Conservation (phyloP, 1,140 invertebrate genomes). For the Aphelenchoides fujianensis region DNA sequence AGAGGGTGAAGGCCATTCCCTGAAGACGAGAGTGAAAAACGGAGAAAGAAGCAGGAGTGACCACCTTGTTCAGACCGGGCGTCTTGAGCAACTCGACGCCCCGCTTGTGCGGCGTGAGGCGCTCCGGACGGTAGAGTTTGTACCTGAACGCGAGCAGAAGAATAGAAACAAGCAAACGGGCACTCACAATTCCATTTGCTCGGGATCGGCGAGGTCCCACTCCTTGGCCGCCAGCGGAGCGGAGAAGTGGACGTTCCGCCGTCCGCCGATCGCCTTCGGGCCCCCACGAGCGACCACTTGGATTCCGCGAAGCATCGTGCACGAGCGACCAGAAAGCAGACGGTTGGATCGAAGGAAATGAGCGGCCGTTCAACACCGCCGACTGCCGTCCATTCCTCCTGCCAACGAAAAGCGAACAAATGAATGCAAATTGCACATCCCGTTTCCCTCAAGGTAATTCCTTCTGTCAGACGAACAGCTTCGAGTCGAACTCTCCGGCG, state of each 20-base stretch:
- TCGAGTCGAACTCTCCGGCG: too few species aligned
- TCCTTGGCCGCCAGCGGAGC: not conserved
- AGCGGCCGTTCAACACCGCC: too few species aligned
- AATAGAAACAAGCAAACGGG: too few species aligned
- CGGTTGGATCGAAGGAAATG: not conserved
- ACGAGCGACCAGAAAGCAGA: not conserved
- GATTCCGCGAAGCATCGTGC: not conserved
- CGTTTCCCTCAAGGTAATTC: not conserved
- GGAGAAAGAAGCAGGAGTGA: not conserved
- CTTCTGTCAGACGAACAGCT: not conserved
- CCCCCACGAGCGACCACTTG: not conserved
- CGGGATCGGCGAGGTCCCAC: slow-evolving; percentile 2
- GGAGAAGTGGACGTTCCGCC: not conserved
- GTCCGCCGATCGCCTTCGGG: not conserved
- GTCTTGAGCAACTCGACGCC: slow-evolving; percentile 59
- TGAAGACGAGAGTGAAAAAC: not conserved
- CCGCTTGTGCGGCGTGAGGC: slow-evolving; percentile 54
- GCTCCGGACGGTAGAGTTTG: slow-evolving; percentile 30
- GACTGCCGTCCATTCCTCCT: too few species aligned
- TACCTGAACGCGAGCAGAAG: too few species aligned
- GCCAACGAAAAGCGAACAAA: not conserved
- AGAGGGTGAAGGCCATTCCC: slow-evolving; percentile 81
- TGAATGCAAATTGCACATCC: not conserved
- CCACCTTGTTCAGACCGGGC: slow-evolving; percentile 55
- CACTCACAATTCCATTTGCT: not conserved